A percentile compares a stretch with the other conserved stretches of the same genome.
phyloP scores from a whole-genome alignment of 2,113 vertebrate species.

The Amblyornis subalaris region DNA sequence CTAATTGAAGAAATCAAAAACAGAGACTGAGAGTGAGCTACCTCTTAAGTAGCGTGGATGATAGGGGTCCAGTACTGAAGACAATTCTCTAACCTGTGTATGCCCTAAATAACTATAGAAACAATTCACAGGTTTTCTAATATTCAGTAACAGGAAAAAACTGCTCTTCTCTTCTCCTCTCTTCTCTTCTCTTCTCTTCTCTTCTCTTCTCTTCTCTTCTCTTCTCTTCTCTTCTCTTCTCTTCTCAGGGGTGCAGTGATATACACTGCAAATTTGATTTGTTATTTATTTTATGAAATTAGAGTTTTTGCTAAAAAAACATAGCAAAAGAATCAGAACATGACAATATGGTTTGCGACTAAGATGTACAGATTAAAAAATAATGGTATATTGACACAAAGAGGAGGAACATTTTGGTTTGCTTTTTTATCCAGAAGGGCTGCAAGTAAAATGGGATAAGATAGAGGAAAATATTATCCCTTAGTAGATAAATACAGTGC shows the following conservation, averaged over 20 bases:
- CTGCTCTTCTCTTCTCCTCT: too few species aligned
- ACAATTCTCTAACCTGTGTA: neutral
- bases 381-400: neutral
- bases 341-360: neutral
- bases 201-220: too few species aligned
- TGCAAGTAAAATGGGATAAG: neutral
- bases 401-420: neutral
- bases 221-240: too few species aligned
- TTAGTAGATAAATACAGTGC: neutral
- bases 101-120: neutral
- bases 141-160: neutral
- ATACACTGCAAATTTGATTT: neutral
- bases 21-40: neutral
- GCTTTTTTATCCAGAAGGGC: neutral
- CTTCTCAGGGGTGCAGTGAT: too few species aligned
- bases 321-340: neutral
- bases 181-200: too few species aligned
- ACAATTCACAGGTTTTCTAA: neutral
- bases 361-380: neutral
- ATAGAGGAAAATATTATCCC: rapidly evolving
- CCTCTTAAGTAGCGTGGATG: neutral
- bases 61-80: neutral
- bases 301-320: neutral
- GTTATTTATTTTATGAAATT: neutral
- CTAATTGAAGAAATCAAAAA: neutral